Evolutionary conservation across 2,113 vertebrate genomes (phyloP).

Genomic region (Petaurus breviceps): DNA sequence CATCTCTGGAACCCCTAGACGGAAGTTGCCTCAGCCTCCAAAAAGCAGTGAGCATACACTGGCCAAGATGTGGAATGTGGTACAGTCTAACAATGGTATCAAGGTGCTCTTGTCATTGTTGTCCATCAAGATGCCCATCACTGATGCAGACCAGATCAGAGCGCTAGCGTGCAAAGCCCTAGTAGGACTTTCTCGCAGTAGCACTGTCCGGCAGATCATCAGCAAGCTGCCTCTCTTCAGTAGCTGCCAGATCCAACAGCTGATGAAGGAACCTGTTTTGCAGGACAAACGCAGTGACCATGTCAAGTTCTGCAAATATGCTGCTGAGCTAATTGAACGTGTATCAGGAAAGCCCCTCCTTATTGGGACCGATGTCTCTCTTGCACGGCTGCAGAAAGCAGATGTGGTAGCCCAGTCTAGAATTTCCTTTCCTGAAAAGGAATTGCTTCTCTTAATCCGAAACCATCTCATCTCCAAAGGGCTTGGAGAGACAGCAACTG

Average conservation of each 20-base stretch:
- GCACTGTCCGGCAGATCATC: constrained; percentile 96
- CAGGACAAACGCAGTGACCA: constrained; percentile 99
- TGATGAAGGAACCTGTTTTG: constrained; percentile 98
- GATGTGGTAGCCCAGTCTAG: constrained; percentile 98
- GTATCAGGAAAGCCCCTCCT: constrained; percentile 96
- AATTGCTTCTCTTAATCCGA: constrained; percentile 94
- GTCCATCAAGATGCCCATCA: constrained; percentile 98
- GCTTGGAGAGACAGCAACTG: constrained; percentile 91
- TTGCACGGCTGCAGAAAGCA: constrained; percentile 96
- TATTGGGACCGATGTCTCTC: constrained; percentile 95
- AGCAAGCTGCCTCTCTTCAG: constrained; percentile 98
- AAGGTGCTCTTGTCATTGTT: constrained; percentile 97
- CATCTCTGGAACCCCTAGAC: constrained; percentile 94
- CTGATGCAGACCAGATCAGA: constrained; percentile 97
- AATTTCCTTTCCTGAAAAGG: constrained; percentile 97
- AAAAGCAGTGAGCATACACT: constrained; percentile 94
- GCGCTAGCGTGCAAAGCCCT: constrained; percentile 95
- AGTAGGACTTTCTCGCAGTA: constrained; percentile 95
- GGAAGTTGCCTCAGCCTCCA: constrained; percentile 91
- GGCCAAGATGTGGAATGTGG: constrained; percentile 99
- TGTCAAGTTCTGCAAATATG: constrained; percentile 97
- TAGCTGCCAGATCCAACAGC: constrained; percentile 98
- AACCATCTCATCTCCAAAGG: constrained; percentile 98
- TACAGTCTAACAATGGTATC: constrained; percentile 99
- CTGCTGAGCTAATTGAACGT: constrained; percentile 95